Conservation (phyloP, 2,797 vertebrate genomes). For the Alca torda region DNA sequence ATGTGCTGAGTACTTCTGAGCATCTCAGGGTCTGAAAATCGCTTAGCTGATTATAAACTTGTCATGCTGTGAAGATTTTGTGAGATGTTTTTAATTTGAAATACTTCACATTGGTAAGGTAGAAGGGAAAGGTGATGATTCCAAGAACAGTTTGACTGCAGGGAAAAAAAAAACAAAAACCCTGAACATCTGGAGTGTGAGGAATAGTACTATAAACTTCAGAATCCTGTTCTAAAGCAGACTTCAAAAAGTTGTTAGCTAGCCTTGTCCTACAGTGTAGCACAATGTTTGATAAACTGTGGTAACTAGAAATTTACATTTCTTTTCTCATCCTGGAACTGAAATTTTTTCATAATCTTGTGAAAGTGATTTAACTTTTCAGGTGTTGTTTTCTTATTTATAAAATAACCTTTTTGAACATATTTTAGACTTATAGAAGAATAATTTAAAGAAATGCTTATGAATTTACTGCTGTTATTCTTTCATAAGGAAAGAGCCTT, state of each 20-base stretch:
- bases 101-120: neutral
- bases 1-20: conserved; percentile 1
- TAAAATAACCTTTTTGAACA: neutral
- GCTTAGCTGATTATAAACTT: conserved; percentile 15
- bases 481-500: neutral
- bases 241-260: neutral
- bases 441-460: neutral
- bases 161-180: neutral
- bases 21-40: neutral
- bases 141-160: neutral
- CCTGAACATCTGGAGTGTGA: neutral
- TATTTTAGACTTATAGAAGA: neutral
- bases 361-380: neutral
- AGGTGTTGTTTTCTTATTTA: neutral
- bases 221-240: neutral
- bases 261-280: neutral
- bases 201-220: neutral
- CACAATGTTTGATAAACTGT: neutral
- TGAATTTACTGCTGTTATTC: neutral
- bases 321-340: neutral
- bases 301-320: neutral
- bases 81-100: conserved; percentile 13
- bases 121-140: neutral
- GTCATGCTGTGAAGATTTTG: conserved; percentile 1
- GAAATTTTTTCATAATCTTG: neutral